Conservation (phyloP, 1,140 invertebrate genomes). For the Drosophila simulans region DNA sequence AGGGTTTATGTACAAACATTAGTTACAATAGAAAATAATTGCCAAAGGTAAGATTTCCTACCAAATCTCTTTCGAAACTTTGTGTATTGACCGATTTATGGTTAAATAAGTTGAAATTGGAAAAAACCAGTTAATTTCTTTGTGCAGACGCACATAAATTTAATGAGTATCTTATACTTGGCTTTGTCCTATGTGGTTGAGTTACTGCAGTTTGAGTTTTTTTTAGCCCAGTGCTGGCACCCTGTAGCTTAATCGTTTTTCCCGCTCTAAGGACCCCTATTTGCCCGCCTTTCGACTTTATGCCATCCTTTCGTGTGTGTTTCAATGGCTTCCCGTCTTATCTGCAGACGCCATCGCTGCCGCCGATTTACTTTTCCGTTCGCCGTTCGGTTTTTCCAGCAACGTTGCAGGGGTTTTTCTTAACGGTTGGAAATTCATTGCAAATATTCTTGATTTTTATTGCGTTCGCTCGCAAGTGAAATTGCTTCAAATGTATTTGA, state of each 20-base stretch:
- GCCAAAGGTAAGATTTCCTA: too few species aligned
- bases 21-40: too few species aligned
- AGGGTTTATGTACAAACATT: too few species aligned
- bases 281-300: constrained; percentile 18
- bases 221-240: constrained; percentile 22
- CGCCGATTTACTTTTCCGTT: constrained; percentile 76
- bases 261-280: constrained; percentile 15
- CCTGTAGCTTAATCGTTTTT: constrained; percentile 55
- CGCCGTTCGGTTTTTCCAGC: constrained; percentile 1
- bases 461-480: constrained; percentile 81
- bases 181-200: constrained; percentile 11
- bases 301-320: constrained; percentile 61
- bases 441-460: constrained; percentile 83
- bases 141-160: constrained; percentile 6
- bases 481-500: constrained; percentile 83
- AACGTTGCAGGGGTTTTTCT: constrained; percentile 41
- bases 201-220: constrained; percentile 12
- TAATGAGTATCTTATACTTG: constrained; percentile 3
- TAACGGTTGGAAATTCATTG: constrained; percentile 64
- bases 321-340: constrained; percentile 73
- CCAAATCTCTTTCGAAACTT: too few species aligned
- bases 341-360: constrained; percentile 75
- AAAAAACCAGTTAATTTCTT: not conserved
- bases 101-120: not conserved
- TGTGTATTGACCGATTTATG: not conserved